phyloP scores from a whole-genome alignment of 2,888 invertebrate species.

The Polymixis lichenea region DNA sequence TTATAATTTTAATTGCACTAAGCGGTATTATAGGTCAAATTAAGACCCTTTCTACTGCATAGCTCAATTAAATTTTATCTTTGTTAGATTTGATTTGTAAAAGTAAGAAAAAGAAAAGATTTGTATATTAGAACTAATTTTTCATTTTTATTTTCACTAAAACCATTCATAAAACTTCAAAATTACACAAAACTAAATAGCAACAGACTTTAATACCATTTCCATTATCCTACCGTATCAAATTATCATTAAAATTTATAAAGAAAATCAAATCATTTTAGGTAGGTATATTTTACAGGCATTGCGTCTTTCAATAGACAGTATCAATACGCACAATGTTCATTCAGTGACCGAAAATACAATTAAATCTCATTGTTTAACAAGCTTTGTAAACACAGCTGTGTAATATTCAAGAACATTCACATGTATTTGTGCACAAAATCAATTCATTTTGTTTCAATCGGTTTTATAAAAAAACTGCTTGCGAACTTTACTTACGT shows the following conservation, averaged over 20 bases:
- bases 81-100: no score
- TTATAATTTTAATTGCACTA: no score
- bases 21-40: no score
- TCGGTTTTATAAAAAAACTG: neutral
- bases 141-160: neutral
- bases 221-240: neutral
- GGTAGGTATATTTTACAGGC: neutral
- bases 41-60: no score
- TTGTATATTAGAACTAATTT: no score
- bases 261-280: neutral
- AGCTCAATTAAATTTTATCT: no score
- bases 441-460: neutral
- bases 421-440: neutral
- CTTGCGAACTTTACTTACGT: neutral
- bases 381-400: slow-evolving; percentile 39
- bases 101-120: no score
- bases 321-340: slow-evolving; percentile 12
- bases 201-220: neutral
- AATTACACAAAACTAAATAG: neutral
- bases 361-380: slow-evolving; percentile 45
- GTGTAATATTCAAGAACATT: slow-evolving; percentile 14
- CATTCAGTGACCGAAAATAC: slow-evolving; percentile 25
- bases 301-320: slow-evolving; percentile 1
- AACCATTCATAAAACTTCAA: neutral
- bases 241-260: neutral